Base-by-base conservation (phyloP, 2,797 vertebrate species). In the Eospalax fontanierii region DNA sequence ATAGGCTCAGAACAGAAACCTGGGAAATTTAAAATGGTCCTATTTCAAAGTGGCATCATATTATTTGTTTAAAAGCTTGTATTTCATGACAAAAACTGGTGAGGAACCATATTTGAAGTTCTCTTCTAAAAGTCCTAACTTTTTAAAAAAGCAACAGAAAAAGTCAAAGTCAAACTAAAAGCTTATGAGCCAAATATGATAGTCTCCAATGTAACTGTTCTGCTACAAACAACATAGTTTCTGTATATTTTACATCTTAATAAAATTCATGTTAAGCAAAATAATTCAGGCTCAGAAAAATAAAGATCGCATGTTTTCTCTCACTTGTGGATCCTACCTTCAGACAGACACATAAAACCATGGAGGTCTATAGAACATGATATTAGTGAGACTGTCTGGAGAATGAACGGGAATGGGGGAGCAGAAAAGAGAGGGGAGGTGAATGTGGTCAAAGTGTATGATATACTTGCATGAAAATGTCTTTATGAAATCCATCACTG, bases 51-150 rank as follows among this genome's bases (percentile, higher is more conserved):
- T 54, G 1, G 38, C 33, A 54, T 94, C 19, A 38, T 70, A 75
- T 28, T 90, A 43, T 82, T 46, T 86, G 11, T 61, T 16, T 54
- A 85, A 90, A 93, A 83, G 30, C 54, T 57, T 96, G 66, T 22
- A 18, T 24, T 93, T 95, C 28, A 87, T 70, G 35, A 68, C 90
- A 90, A 97, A 50, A 93, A 87, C 12, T 35, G 87, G 24, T 91
- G 35, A 86, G 63, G 70, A 94, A 24, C 0, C 22, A 88, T 54
- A 59, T n/a, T 6, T 78, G 35, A 88, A 91, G 28, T 16, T 38
- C 78, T 50, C 38, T 57, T 65, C n/a, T 76, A 73, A 76, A 28
- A 87, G 4, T 78, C 18, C 35, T 70, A 0, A 63, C 61, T 81
- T 93, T n/a, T 90, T 50, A 83, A 57, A 87, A 82, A n/a, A n/a